These are phyloP conservation scores for Drosophila neotestacea DNA, from an alignment of 2,888 invertebrate species.

Conservation along the genomic window DNA sequence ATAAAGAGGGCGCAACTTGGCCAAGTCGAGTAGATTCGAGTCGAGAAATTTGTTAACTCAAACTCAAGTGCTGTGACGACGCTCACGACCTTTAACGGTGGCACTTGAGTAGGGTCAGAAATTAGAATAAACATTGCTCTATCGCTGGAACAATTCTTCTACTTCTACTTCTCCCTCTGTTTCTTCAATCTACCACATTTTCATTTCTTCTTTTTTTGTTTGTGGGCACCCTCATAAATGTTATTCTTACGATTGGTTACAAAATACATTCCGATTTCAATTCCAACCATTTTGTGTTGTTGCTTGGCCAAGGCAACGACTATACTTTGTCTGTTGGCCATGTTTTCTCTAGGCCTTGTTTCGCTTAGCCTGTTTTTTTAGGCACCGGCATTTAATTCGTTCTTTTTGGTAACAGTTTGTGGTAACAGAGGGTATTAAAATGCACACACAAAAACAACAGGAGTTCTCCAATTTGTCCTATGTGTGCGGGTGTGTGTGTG, in stretches of 20 bases:
- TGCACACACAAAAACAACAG: conserved; percentile 38
- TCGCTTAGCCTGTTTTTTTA: conserved; percentile 76
- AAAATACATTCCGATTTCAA: conserved; percentile 57
- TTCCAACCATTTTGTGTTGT: conserved; percentile 65
- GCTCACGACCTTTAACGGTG: conserved; percentile 68
- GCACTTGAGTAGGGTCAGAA: conserved; percentile 81
- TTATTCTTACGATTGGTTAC: conserved; percentile 81
- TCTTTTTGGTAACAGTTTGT: conserved; percentile 77
- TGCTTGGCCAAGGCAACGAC: conserved; percentile 7
- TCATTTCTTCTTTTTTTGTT: neutral
- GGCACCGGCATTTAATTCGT: conserved; percentile 65
- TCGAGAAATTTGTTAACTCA: conserved; percentile 33
- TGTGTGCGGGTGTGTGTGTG: conserved; percentile 28
- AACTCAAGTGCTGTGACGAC: conserved; percentile 78
- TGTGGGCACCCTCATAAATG: conserved; percentile 30
- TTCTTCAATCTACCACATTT: conserved; percentile 1
- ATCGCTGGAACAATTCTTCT: conserved; percentile 55
- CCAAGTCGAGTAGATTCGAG: conserved; percentile 16
- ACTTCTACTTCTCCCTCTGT: neutral
- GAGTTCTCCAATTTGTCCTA: conserved; percentile 38
- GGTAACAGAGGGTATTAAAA: conserved; percentile 43
- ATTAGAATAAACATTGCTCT: conserved; percentile 79
- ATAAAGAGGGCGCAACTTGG: conserved; percentile 39
- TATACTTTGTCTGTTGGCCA: conserved; percentile 57
- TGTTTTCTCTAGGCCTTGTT: conserved; percentile 67